Conservation (phyloP, 2,113 vertebrate genomes). For the Pterocles gutturalis region DNA sequence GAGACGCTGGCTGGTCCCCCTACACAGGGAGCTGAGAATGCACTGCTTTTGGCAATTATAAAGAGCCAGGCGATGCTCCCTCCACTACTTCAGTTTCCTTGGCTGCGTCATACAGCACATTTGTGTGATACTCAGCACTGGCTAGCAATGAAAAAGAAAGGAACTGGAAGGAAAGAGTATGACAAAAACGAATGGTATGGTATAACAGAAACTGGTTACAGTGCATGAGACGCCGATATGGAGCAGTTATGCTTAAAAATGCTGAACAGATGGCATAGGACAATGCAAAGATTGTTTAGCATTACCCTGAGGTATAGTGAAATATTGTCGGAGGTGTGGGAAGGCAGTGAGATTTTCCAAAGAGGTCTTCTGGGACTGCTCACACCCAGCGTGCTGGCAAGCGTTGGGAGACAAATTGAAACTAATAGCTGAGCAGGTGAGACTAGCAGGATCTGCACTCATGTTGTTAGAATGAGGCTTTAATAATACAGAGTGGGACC, state of each 20-base stretch:
- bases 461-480: constrained; percentile 31
- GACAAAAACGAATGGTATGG: constrained; percentile 56
- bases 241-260: constrained; percentile 53
- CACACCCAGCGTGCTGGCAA: constrained; percentile 27
- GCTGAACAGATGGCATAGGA: constrained; percentile 66
- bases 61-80: neutral
- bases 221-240: accelerated
- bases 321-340: constrained; percentile 60
- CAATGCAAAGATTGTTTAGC: constrained; percentile 70
- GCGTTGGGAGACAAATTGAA: constrained; percentile 55
- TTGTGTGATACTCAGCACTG: neutral
- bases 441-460: constrained; percentile 35
- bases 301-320: constrained; percentile 55
- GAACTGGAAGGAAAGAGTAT: constrained; percentile 20
- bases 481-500: constrained; percentile 14
- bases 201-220: constrained; percentile 22
- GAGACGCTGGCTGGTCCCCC: accelerated
- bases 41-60: neutral
- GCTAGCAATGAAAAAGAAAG: constrained; percentile 37
- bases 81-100: neutral
- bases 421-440: constrained; percentile 68
- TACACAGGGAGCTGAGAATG: neutral
- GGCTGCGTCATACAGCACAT: neutral
- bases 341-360: constrained; percentile 60
- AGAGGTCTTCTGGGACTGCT: constrained; percentile 53